Base-by-base conservation (phyloP, 2,797 vertebrate species). In the Melanotaenia nigrans region DNA sequence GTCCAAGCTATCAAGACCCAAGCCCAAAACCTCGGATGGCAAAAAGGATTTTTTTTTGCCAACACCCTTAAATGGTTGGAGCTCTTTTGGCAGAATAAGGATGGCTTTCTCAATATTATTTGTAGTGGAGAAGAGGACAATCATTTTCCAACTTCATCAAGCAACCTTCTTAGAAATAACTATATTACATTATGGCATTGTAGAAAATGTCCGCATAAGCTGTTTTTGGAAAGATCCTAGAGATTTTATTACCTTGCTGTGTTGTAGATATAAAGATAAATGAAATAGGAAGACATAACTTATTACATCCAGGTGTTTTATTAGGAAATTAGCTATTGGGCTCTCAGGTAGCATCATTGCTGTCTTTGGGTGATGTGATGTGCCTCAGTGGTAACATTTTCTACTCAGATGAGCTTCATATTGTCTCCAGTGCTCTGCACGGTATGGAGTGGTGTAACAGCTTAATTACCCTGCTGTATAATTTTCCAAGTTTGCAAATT, bases 381-480 rank as follows among this genome's bases (percentile, higher is more conserved):
- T 30, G 30, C 45, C 65, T 75, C 71, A 8, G 32, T 13, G 14
- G 58, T 63, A 42, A 61, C 61, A 51, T 70, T 65, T 76, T 65
- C 42, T 57, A 33, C 64, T 79, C 47, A 59, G 49, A 80, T 73
- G 63, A 81, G 58, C 49, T 77, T 71, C 33, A 64, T 28, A 54
- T 58, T 59, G 22, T 66, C 67, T 75, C 57, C 25, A 4, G 28
- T 68, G 36, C 61, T 60, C 60, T 49, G 8, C 63, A 55, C 63
- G 67, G 45, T 16, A 22, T 12, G 35, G 60, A 66, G 9, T 69
- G 32, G 73, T 69, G 59, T 36, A 76, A 68, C 38, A 3, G 9
- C 65, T 68, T 83, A 77, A 84, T 86, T 79, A 79, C 42, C 61
- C 64, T 22, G 32, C 55, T 65, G 49, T 71, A 69, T 68, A 47